Base-by-base conservation (phyloP, 2,888 invertebrate species). In the Lochmaea crataegi region DNA sequence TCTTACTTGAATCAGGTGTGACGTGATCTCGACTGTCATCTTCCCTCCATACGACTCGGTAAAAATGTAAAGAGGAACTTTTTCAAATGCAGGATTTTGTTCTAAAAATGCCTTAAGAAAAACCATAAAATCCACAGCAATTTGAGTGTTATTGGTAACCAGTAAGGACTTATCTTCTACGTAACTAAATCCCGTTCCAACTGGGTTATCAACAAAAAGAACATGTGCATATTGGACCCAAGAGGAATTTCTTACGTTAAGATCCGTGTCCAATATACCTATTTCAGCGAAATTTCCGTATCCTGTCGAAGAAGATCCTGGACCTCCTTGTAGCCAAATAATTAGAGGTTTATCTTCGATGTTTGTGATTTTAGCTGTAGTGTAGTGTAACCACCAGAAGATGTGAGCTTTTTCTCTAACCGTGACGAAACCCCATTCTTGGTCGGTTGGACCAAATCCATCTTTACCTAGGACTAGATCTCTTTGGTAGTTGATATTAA, bases 21-120 rank as follows among this genome's bases (percentile, higher is more conserved):
- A 84, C 11, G 93, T 94, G 84, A 96, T 96, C 81, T 95, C 95
- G 0, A 94, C 91, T 0, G 94, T 93, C 96, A 96, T 96, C 88
- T 97, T 97, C 1, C 96, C 97, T 18, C 97, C 97, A 85, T 97
- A 97, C 0, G 96, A 96, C 86, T 97, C 96, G 26, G 93, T 94
- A 82, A 95, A 94, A 74, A 97, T 94, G 83, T 96, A 96, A 48
- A 95, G 88, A 0, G 95, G 94, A 0, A 93, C 90, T 9, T 87
- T 88, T 84, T 90, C 89, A 83, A 96, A 96, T 80, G 92, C 90
- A 0, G 94, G 90, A 82, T 93, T 88, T 14, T 88, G 84, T 16
- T 87, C 81, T 79, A 94, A 91, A 85, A 97, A 94, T 7, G 89
- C 89, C 81, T 89, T 89, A 87, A 96, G 90, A 53, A 95, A 88